Evolutionary conservation across 2,888 invertebrate species (phyloP), one percentile per base, ranked within the genome.

Genomic region (Carpatolechia fugitivella): DNA sequence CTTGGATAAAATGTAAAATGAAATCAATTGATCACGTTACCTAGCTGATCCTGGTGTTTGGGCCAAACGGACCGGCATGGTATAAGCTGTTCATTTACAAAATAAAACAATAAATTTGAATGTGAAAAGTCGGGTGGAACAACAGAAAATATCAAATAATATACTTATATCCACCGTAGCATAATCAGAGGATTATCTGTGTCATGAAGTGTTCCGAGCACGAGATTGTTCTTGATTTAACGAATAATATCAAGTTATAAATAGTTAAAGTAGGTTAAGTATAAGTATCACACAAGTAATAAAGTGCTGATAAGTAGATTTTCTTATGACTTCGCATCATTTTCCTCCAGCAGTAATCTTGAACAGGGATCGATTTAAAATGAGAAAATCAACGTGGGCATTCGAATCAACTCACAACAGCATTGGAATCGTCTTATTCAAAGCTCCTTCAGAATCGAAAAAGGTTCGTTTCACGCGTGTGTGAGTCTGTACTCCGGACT

Each of bases 41-140:
- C 76, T 82, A 77, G 69, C 77, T 80, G 75, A 87, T 83, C 84
- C 82, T 78, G 76, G 84, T 80, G 72, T 76, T 74, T 74, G 77
- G 76, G 74, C 79, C 82, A 78, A 56, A 84, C 85, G 83, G 82
- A 69, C 76, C 84, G 80, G 72, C 53, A 35, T 16, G 49, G 20
- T 74, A 77, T 84, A 85, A 86, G 80, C 84, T 78, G 82, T 83
- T 85, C 81, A 84, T 83, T 84, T 82, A 74, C 68, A 72, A 76
- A 76, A 81, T 80, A 80, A 78, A 77, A 78, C 65, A 50, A 38
- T 50, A 50, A 29, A 38, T 50, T 50, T 38, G 33, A 50, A 50
- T 59, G 60, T 57, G 60, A 65, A 64, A 60, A 54, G 49, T 49
- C 49, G 60, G 54, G 38, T 33, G 51, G 51, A 56, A 50, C 50